Evolutionary conservation across 2,113 vertebrate genomes (phyloP).

Genomic region (Phalacrocorax carbo): DNA sequence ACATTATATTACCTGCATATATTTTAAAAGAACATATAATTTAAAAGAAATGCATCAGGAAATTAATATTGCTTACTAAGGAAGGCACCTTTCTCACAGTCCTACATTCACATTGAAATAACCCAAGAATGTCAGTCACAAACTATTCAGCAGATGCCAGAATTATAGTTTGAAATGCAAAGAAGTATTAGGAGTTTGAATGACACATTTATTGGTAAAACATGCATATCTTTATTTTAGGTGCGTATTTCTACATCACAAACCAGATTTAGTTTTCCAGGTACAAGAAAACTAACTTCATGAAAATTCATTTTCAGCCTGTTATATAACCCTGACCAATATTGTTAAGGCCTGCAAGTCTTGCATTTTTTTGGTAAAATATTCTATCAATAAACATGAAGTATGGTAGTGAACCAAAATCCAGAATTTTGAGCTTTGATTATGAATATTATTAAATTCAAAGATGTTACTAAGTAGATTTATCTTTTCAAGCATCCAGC

Average conservation of each 20-base stretch:
- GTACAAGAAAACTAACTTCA: background rate
- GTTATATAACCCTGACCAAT: background rate
- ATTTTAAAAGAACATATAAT: background rate
- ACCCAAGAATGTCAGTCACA: constrained; percentile 64
- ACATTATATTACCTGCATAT: background rate
- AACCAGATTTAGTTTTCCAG: background rate
- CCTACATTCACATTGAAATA: constrained; percentile 65
- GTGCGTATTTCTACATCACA: background rate
- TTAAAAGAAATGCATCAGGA: background rate
- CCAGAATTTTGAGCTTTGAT: background rate
- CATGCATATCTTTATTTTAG: background rate
- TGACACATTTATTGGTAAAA: background rate
- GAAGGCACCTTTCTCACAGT: constrained; percentile 40
- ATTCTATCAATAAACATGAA: background rate
- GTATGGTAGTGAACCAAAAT: background rate
- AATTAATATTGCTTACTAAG: constrained; percentile 6
- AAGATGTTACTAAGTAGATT: background rate
- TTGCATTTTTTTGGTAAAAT: background rate
- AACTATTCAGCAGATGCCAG: constrained; percentile 63
- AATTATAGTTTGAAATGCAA: constrained; percentile 54
- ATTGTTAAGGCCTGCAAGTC: background rate
- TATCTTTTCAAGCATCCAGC: constrained; percentile 4
- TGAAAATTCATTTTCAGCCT: background rate
- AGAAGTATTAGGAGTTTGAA: constrained; percentile 15
- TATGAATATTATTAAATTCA: background rate